Percentiles rank a stretch among this genome's conserved stretches.
Evolutionary conservation across 1,140 invertebrate species (phyloP).

Genomic region (Copidosoma floridanum): DNA sequence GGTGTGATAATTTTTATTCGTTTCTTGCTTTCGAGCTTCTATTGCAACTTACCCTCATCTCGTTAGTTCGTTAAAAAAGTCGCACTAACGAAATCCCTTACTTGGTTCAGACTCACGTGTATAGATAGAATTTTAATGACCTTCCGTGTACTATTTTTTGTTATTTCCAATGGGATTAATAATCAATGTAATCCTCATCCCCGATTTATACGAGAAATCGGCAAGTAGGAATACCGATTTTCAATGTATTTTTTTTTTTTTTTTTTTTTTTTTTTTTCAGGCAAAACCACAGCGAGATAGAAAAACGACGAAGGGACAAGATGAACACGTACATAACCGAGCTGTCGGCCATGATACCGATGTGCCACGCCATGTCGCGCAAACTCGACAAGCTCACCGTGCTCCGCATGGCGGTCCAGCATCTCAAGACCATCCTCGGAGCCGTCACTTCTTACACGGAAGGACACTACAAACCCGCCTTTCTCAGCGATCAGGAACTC

Average conservation of each 20-base stretch:
- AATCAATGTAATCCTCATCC: no score
- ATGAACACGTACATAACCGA: conserved; percentile 96
- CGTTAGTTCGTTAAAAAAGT: no score
- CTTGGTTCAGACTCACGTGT: no score
- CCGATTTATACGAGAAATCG: neutral
- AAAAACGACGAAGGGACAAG: conserved; percentile 90
- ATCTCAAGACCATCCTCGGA: conserved; percentile 79
- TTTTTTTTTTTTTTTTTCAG: conserved; percentile 50
- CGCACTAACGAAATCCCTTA: no score
- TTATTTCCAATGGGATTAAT: neutral
- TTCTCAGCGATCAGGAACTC: conserved; percentile 85
- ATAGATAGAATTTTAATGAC: no score
- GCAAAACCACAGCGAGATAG: conserved; percentile 95
- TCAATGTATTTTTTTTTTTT: no score
- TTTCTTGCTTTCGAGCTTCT: no score
- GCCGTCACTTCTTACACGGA: conserved; percentile 78
- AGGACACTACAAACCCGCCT: conserved; percentile 81
- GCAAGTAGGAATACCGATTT: neutral
- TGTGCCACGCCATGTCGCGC: conserved; percentile 88
- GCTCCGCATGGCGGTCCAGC: conserved; percentile 90
- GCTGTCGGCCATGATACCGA: conserved; percentile 85
- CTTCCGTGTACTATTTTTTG: no score
- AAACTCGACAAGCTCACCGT: conserved; percentile 94
- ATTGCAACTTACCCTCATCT: no score
- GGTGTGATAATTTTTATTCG: no score